Percentiles rank a stretch among this genome's conserved stretches.
Evolutionary conservation across 2,113 vertebrate genomes (phyloP).

Genomic region (Xenotilapia longispinis): DNA sequence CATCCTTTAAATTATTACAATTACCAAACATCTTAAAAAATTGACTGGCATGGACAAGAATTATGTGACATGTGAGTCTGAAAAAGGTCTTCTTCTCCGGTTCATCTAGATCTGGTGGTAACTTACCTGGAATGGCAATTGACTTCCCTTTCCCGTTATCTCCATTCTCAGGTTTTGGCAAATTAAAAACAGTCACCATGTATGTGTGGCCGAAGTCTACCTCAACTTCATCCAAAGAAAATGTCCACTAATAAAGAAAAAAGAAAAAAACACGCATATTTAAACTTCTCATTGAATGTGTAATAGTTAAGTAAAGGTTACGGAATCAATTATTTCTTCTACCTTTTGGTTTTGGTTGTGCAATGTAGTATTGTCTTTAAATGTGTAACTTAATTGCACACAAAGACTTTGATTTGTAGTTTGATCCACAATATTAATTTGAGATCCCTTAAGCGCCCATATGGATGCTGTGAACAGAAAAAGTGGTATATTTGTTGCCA

Average conservation of each 20-base stretch:
- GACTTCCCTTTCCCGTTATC: background rate
- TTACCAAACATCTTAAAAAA: background rate
- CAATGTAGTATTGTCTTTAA: rapidly evolving
- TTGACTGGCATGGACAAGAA: background rate
- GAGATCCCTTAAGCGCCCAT: background rate
- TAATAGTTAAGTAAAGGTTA: background rate
- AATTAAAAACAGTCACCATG: slow-evolving; percentile 47
- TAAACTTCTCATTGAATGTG: background rate
- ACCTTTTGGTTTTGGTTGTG: background rate
- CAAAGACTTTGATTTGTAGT: slow-evolving; percentile 50
- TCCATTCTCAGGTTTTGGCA: slow-evolving; percentile 41
- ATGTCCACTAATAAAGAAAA: slow-evolving; percentile 57
- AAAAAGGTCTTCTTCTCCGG: background rate
- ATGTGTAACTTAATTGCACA: slow-evolving; percentile 42
- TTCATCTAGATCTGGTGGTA: background rate
- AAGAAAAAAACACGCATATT: background rate
- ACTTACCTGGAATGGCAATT: slow-evolving; percentile 58
- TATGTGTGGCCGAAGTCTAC: slow-evolving; percentile 52
- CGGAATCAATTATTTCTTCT: background rate
- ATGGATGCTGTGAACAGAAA: slow-evolving; percentile 19
- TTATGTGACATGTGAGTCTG: background rate
- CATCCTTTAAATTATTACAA: background rate
- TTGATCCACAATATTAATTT: slow-evolving; percentile 52
- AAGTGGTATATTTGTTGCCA: background rate
- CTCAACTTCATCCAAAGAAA: slow-evolving; percentile 47